These are phyloP conservation scores for Anguilla rostrata DNA, from an alignment of 2,113 vertebrate species.

Conservation along the genomic window DNA sequence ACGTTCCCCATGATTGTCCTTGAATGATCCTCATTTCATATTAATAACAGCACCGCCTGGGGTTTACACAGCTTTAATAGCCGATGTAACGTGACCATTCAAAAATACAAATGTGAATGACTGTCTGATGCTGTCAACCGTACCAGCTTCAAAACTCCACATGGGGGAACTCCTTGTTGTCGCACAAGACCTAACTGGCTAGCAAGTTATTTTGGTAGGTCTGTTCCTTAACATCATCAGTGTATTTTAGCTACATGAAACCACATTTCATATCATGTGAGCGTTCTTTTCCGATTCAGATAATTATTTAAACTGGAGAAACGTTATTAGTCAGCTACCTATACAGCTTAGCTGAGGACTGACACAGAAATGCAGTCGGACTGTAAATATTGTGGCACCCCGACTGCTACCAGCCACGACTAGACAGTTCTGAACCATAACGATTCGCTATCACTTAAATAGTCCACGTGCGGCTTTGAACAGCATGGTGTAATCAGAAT, in stretches of 20 bases:
- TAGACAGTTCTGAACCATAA: no score
- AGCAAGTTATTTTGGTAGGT: not conserved
- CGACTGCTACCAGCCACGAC: not conserved
- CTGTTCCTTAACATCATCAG: not conserved
- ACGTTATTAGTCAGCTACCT: not conserved
- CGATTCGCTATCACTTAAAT: no score
- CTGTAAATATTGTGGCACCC: conserved; percentile 43
- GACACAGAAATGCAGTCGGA: conserved; percentile 41
- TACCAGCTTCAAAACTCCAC: not conserved
- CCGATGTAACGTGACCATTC: not conserved
- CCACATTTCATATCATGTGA: not conserved
- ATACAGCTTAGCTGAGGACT: not conserved
- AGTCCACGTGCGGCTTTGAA: no score
- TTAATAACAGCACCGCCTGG: not conserved
- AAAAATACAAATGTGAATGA: not conserved
- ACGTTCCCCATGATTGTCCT: not conserved
- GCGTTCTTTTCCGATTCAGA: not conserved
- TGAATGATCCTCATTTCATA: not conserved
- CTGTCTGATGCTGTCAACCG: not conserved
- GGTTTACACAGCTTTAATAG: not conserved
- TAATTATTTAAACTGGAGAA: not conserved
- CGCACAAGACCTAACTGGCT: not conserved
- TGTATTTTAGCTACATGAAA: not conserved
- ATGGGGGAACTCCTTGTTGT: not conserved
- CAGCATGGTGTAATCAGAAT: no score